Base-by-base conservation (phyloP, 2,797 vertebrate species). In the Glossophaga mutica region DNA sequence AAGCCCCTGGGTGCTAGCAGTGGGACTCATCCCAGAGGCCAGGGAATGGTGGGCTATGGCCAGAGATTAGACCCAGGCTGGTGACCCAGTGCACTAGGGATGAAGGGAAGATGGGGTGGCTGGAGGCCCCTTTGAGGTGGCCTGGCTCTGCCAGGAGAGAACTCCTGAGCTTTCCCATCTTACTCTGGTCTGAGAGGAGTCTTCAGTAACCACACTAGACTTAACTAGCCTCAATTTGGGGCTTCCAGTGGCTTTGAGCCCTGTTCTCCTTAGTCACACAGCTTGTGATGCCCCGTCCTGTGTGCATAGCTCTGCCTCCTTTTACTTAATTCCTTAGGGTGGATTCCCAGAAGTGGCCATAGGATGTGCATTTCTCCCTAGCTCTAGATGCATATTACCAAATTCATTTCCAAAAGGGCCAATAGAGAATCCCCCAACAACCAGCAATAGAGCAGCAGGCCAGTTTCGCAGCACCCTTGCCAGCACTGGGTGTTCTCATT, bases 351-450 rank as follows among this genome's bases (percentile, higher is more conserved):
- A 86, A 81, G 85, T 24, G 32, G 62, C 37, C 62, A 19, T 57
- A 46, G 68, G 48, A 22, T 48, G 34, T 79, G 48, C 42, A n/a
- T 21, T 70, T 55, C n/a, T 89, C 39, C 34, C 18, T 74, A 68
- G 44, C 74, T 86, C 44, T 86, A 74, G 22, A 50, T 42, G 37
- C 55, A 16, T 46, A 67, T 44, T 48, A 70, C 76, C 62, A 83
- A 19, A 57, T 79, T 55, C 32, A 34, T 86, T 88, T 94, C 93
- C 70, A 37, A 70, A 88, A 79, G 44, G 65, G 32, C 55, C 76
- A 15, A 29, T 44, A 77, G 29, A 83, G 73, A 90, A 57, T 8
- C n/a, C 71, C 55, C 55, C 81, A 26, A 46, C 52, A 44, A 55
- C n/a, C 83, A 76, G 34, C 70, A 10, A 14, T 18, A 52, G 85